These are phyloP conservation scores for Idaea aversata DNA, from an alignment of 2,888 invertebrate species.

Conservation along the genomic window DNA sequence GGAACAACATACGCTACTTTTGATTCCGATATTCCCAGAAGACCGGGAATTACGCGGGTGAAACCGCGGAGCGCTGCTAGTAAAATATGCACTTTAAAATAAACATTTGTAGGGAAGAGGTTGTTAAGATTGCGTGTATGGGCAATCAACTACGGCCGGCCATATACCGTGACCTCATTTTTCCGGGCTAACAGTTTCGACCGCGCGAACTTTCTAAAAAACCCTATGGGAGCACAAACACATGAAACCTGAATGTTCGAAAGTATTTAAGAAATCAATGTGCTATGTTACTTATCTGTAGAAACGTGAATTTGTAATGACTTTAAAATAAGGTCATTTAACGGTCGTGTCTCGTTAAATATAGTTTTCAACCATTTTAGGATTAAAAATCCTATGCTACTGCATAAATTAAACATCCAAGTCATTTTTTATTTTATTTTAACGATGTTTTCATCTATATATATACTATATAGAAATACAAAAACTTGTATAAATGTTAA, in stretches of 20 bases:
- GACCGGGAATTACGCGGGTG: no score
- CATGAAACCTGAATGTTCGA: not conserved
- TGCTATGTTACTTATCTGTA: not conserved
- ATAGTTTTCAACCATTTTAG: no score
- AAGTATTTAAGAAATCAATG: not conserved
- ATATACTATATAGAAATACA: no score
- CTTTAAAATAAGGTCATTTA: not conserved
- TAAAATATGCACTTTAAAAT: no score
- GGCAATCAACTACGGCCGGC: no score
- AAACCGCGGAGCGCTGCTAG: no score
- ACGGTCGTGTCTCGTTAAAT: no score
- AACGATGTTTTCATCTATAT: not conserved
- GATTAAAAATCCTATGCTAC: not conserved
- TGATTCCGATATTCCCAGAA: no score
- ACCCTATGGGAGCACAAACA: not conserved
- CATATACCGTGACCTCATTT: conserved; percentile 4
- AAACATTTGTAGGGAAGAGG: no score
- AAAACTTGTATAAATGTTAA: conserved; percentile 23
- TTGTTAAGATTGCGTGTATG: no score
- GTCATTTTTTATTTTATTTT: conserved; percentile 3
- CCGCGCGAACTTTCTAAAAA: not conserved
- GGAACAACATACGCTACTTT: no score
- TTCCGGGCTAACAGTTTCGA: conserved; percentile 4
- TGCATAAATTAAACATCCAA: no score
- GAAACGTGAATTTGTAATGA: conserved; percentile 1